A percentile compares a stretch with the other conserved stretches of the same genome.
phyloP scores from a whole-genome alignment of 2,113 vertebrate genomes.

The Pollachius pollachius region DNA sequence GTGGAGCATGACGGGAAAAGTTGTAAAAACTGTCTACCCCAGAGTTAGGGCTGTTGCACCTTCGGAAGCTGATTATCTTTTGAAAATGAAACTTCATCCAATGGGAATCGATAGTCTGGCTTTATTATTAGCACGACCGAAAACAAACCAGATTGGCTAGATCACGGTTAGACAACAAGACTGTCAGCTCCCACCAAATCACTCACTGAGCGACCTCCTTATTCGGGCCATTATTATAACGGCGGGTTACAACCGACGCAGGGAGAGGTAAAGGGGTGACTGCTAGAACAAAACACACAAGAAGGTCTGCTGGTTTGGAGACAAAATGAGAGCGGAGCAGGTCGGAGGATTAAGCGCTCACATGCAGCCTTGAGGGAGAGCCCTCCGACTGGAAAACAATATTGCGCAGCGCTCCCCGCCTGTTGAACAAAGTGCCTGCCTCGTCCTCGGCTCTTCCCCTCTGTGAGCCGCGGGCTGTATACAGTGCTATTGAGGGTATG shows the following conservation, averaged over 20 bases:
- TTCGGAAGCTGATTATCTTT: conserved; percentile 9
- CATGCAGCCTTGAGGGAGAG: conserved; percentile 8
- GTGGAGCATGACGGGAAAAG: conserved; percentile 20
- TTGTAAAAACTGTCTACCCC: background rate
- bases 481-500: conserved; percentile 16
- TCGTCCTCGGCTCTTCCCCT: background rate
- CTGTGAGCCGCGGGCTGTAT: conserved; percentile 9
- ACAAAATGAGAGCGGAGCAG: background rate
- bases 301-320: background rate
- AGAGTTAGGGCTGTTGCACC: conserved; percentile 3
- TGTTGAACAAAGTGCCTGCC: background rate
- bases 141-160: background rate
- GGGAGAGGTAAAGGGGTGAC: conserved; percentile 1
- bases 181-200: conserved; percentile 2
- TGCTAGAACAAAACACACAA: conserved; percentile 10
- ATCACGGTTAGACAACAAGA: background rate
- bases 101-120: conserved; percentile 33
- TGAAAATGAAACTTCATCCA: conserved; percentile 11
- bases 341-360: conserved; percentile 3
- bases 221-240: background rate
- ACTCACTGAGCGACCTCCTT: conserved; percentile 35
- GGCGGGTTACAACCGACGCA: background rate
- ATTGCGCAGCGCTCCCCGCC: background rate
- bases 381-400: conserved; percentile 8
- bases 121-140: conserved; percentile 29